Percentiles rank a stretch among this genome's conserved stretches.
These are phyloP conservation scores for Laupala kohalensis DNA, from an alignment of 1,140 invertebrate genomes.

Conservation along the genomic window DNA sequence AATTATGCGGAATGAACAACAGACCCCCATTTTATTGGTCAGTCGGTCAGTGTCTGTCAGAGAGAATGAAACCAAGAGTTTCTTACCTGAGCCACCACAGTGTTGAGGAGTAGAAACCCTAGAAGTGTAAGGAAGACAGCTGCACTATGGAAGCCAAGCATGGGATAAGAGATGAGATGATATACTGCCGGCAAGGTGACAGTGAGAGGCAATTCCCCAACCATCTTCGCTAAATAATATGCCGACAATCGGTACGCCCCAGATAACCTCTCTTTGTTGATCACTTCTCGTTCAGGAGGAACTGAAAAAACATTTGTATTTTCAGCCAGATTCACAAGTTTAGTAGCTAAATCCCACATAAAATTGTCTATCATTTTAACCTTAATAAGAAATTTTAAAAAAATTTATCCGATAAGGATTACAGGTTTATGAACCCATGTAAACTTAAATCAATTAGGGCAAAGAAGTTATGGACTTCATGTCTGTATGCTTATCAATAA, in stretches of 20 bases:
- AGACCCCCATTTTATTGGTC: no score
- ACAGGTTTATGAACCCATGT: not conserved
- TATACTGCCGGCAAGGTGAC: conserved; percentile 66
- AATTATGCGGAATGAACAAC: no score
- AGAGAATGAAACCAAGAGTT: not conserved
- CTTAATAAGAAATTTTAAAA: no score
- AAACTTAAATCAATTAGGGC: no score
- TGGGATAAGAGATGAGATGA: conserved; percentile 65
- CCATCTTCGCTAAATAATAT: conserved; percentile 76
- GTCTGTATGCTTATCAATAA: no score
- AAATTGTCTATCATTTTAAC: not conserved
- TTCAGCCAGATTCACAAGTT: not conserved
- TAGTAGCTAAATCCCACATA: not conserved
- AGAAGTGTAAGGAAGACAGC: conserved; percentile 56
- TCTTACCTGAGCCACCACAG: conserved; percentile 57
- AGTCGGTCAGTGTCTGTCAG: no score
- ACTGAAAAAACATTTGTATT: conserved; percentile 33
- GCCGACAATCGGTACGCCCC: conserved; percentile 73
- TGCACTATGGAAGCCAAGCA: conserved; percentile 50
- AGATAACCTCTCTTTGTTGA: conserved; percentile 68
- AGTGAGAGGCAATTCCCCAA: conserved; percentile 65
- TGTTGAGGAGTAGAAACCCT: conserved; percentile 59
- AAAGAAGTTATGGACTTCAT: no score
- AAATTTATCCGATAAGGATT: not conserved
- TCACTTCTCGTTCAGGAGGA: conserved; percentile 67